phyloP scores from a whole-genome alignment of 2,888 invertebrate species.

The Nomada ruficornis region DNA sequence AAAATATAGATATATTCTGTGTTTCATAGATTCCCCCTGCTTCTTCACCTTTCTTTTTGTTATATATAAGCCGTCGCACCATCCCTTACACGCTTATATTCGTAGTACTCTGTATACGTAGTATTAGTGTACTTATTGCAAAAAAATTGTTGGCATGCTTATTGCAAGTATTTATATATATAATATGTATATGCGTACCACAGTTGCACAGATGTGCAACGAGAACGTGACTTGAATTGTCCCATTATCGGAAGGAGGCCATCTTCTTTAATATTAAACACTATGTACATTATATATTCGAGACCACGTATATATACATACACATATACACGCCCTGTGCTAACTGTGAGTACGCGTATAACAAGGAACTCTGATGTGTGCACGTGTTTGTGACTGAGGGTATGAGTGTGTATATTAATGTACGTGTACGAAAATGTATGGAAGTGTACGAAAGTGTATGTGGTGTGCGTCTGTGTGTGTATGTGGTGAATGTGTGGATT shows the following conservation, averaged over 20 bases:
- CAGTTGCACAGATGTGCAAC: too few relatives aligned
- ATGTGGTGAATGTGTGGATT: slow-evolving; percentile 1
- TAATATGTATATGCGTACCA: neutral
- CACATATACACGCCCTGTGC: neutral
- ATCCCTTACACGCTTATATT: slow-evolving; percentile 33
- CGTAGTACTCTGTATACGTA: slow-evolving; percentile 7
- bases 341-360: slow-evolving; percentile 22
- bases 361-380: slow-evolving; percentile 67
- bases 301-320: neutral
- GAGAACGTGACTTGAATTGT: neutral
- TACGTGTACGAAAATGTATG: too few relatives aligned
- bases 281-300: slow-evolving; percentile 14
- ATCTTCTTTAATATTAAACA: slow-evolving; percentile 13
- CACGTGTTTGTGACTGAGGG: slow-evolving; percentile 25
- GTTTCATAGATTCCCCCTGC: slow-evolving; percentile 33
- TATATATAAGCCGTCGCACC: neutral
- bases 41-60: neutral
- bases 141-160: slow-evolving; percentile 58
- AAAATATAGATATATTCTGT: slow-evolving; percentile 50
- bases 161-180: slow-evolving; percentile 53
- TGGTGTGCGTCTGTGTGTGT: neutral
- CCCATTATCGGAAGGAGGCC: neutral
- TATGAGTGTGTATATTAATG: neutral
- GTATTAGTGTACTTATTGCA: too few relatives aligned
- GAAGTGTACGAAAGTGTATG: neutral